Evolutionary conservation across 2,888 invertebrate genomes (phyloP).

Genomic region (Scaptomyza caliginosa): DNA sequence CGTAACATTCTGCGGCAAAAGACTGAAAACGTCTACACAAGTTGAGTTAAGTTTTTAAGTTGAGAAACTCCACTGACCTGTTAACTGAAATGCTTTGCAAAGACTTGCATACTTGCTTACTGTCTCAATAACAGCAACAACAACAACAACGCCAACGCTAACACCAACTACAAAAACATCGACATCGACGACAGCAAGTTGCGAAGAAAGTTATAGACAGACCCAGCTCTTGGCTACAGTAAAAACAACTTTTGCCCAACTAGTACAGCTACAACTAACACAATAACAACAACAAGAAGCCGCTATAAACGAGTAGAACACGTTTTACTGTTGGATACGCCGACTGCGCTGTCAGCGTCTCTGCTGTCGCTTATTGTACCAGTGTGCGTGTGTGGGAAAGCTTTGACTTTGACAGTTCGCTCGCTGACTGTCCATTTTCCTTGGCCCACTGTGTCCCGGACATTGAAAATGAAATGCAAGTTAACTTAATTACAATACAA

Average conservation of each 20-base stretch:
- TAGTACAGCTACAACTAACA: constrained; percentile 54
- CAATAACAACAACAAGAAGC: constrained; percentile 20
- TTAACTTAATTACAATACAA: constrained; percentile 69
- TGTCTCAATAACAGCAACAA: constrained; percentile 56
- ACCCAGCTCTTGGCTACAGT: constrained; percentile 68
- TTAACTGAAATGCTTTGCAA: constrained; percentile 74
- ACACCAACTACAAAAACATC: constrained; percentile 24
- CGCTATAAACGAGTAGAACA: constrained; percentile 69
- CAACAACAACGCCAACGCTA: constrained; percentile 15
- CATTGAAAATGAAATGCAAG: constrained; percentile 75
- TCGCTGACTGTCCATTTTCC: constrained; percentile 59
- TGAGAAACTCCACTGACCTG: constrained; percentile 78
- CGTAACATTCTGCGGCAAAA: constrained; percentile 76
- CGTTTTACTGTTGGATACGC: constrained; percentile 72
- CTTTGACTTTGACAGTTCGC: constrained; percentile 54
- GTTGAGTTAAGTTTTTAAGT: constrained; percentile 69
- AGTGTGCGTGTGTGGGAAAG: constrained; percentile 61
- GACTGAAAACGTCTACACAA: constrained; percentile 57
- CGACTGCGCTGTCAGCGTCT: constrained; percentile 42
- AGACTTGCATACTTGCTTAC: constrained; percentile 65
- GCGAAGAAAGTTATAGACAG: constrained; percentile 74
- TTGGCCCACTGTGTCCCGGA: constrained; percentile 66
- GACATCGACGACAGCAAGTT: constrained; percentile 49
- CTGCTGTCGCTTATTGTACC: constrained; percentile 18
- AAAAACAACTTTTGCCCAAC: constrained; percentile 78